Evolutionary conservation across 1,140 invertebrate species (phyloP), one percentile per base, ranked within the genome.

Genomic region (Pseudomyrmex pallidus): DNA sequence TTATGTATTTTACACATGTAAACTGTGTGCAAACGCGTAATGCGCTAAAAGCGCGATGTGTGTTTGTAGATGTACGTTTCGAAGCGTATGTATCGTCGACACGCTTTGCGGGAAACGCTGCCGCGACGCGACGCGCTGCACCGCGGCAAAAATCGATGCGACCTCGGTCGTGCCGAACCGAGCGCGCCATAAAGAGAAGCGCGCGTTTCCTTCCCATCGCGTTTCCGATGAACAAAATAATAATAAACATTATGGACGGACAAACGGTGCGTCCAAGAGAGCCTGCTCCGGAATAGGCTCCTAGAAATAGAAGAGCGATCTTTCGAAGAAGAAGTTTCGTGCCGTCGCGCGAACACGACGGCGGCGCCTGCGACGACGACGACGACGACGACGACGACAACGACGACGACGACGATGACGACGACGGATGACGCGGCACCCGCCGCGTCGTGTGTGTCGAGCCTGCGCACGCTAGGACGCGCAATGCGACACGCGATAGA

Each of bases 401-500:
- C 44, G 46, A 20, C 12, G 25, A 17, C 17, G 2, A 52, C 25
- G 59, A 64, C 35, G 74, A 54, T 46, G 74, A 56, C 73, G 25
- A 57, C 13, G n/a, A 17, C 8, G 57, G 25, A 8, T 35, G 70
- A 4, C 44, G 15, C 59, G 63, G 44, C 17, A 15, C 63, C 56
- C 74, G 46, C 67, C 61, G 54, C 17, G 59, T 52, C 68, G 63
- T 59, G 22, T 70, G 66, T 22, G 66, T 89, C 84, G 91, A 82
- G 91, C 87, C 85, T 92, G 91, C 91, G 91, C 91, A 88, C 87
- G 82, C 77, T 85, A 83, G 85, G 84, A 91, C 90, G 91, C 91
- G 91, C 91, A 92, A 92, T 92, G 91, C 91, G 91, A 91, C 91
- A 91, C 90, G 85, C 90, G 87, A 90, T 90, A 85, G 89, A 90